A percentile compares a stretch with the other conserved stretches of the same genome.
These are phyloP conservation scores for Calliopsis andreniformis DNA, from an alignment of 1,140 invertebrate genomes.

Conservation along the genomic window DNA sequence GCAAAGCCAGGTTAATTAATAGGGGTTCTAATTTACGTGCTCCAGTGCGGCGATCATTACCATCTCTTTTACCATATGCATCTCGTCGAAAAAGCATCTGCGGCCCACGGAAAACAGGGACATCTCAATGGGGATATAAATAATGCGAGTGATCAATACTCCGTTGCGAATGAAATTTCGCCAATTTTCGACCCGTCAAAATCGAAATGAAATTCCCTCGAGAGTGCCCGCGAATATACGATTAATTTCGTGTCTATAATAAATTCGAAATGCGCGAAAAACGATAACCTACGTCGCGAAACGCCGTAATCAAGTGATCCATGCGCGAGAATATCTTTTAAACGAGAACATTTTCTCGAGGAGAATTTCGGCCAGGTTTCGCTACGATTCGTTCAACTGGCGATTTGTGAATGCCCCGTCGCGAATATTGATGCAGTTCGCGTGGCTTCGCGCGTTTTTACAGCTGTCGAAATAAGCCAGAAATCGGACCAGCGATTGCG, in stretches of 20 bases:
- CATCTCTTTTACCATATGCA: neutral
- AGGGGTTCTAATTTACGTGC: neutral
- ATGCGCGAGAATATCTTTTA: neutral
- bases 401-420: constrained; percentile 15
- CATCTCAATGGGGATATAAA: neutral
- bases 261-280: neutral
- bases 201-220: neutral
- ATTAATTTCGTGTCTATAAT: neutral
- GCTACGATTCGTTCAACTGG: too few relatives aligned
- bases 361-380: constrained; percentile 22
- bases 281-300: neutral
- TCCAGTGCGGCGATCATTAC: neutral
- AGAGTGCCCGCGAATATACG: neutral
- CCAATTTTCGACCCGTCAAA: neutral
- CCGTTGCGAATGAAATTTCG: neutral
- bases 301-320: constrained; percentile 3
- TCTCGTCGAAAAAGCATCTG: neutral
- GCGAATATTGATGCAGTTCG: constrained; percentile 44
- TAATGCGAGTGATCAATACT: neutral
- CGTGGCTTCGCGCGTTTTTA: constrained; percentile 22
- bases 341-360: constrained; percentile 1
- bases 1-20: neutral
- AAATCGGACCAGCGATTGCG: constrained; percentile 1
- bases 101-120: neutral
- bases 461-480: constrained; percentile 18